Percentiles rank a stretch among this genome's conserved stretches.
phyloP scores from a whole-genome alignment of 2,113 vertebrate species.

The Anoura caudifer region DNA sequence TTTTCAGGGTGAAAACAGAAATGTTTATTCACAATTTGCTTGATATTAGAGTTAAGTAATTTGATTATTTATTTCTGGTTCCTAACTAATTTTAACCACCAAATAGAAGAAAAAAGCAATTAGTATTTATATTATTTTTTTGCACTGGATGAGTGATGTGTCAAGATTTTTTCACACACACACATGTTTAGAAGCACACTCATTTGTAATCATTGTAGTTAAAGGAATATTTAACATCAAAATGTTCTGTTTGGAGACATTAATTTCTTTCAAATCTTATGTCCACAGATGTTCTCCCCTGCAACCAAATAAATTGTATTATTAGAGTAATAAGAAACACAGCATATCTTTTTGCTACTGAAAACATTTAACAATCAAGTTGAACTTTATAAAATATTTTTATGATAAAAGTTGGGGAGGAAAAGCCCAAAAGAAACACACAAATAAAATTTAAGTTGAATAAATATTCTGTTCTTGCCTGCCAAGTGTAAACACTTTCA shows the following conservation, averaged over 20 bases:
- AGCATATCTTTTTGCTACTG: conserved; percentile 8
- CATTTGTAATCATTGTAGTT: not conserved
- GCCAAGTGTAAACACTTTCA: not conserved
- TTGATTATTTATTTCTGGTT: not conserved
- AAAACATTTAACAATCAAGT: conserved; percentile 47
- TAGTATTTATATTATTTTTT: not conserved
- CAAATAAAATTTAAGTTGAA: conserved; percentile 3
- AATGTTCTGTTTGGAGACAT: conserved; percentile 37
- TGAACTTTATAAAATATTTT: conserved; percentile 41
- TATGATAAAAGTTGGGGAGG: not conserved
- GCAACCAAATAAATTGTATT: not conserved
- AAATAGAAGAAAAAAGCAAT: not conserved
- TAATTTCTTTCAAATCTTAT: not conserved
- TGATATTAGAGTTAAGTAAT: not conserved
- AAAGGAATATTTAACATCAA: not conserved
- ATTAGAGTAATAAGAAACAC: not conserved
- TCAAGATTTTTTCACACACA: not conserved
- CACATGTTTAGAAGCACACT: not conserved
- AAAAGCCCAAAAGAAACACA: conserved; percentile 9
- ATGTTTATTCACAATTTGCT: not conserved
- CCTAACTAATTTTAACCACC: not conserved
- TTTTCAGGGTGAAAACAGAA: not conserved
- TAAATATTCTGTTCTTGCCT: not conserved
- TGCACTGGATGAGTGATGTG: not conserved
- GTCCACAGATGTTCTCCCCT: not conserved